These are phyloP conservation scores for Alitta virens DNA, from an alignment of 2,888 invertebrate species.

Conservation along the genomic window DNA sequence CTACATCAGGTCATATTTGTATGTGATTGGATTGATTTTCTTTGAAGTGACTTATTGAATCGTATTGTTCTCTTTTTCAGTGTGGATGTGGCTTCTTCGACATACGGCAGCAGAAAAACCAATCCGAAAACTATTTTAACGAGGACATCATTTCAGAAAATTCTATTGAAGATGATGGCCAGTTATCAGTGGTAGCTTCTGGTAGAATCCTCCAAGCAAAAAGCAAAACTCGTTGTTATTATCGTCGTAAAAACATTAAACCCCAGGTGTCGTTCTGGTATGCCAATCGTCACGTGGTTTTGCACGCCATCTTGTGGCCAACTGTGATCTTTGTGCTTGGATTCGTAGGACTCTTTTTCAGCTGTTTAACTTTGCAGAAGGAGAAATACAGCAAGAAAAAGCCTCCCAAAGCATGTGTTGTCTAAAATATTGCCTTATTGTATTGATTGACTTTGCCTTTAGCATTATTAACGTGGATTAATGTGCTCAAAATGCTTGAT, in stretches of 20 bases:
- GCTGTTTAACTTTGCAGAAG: constrained; percentile 13
- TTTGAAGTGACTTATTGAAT: background rate
- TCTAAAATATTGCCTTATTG: too few species aligned
- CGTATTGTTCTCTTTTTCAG: background rate
- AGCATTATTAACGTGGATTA: too few species aligned
- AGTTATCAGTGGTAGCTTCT: background rate
- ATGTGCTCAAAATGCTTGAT: too few species aligned
- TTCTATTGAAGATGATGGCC: background rate
- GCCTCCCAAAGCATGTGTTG: too few species aligned
- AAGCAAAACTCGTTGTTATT: background rate
- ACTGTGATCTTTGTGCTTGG: constrained; percentile 10
- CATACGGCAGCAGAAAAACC: background rate
- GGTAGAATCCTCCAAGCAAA: background rate
- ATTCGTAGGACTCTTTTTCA: constrained; percentile 15
- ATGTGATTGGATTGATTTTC: too few species aligned
- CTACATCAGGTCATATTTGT: too few species aligned
- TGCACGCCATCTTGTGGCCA: constrained; percentile 14
- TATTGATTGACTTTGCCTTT: too few species aligned
- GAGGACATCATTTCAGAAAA: too few species aligned
- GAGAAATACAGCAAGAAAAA: background rate
- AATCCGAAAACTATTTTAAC: background rate
- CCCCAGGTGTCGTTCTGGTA: background rate
- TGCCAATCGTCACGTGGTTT: background rate
- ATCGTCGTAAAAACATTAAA: background rate
- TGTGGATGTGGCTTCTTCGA: background rate